These are phyloP conservation scores for Stigmatopora nigra DNA, from an alignment of 2,113 vertebrate genomes.

Conservation along the genomic window DNA sequence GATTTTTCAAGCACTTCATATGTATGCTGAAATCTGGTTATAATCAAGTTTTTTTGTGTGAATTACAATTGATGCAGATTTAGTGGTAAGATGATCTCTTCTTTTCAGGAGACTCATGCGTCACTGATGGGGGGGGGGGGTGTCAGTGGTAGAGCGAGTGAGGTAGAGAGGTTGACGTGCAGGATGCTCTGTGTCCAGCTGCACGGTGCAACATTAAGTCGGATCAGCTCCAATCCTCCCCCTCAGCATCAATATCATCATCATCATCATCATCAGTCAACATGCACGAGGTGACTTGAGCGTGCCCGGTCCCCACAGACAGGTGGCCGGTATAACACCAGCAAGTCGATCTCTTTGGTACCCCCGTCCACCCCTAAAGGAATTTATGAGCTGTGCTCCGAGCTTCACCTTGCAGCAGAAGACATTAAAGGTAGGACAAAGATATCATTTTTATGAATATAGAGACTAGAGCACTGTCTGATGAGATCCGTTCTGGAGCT, in stretches of 20 bases:
- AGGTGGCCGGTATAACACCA: conserved; percentile 1
- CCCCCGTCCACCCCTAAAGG: background rate
- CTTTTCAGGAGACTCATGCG: background rate
- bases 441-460: background rate
- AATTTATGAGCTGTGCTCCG: conserved; percentile 35
- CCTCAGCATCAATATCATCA: background rate
- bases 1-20: too few relatives aligned
- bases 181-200: conserved; percentile 18
- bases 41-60: too few relatives aligned
- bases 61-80: background rate
- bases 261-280: conserved; percentile 5
- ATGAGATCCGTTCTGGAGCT: background rate
- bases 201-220: conserved; percentile 4
- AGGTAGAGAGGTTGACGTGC: conserved; percentile 22
- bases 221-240: conserved; percentile 11
- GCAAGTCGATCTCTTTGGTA: background rate
- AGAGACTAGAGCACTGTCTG: background rate
- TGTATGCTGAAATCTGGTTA: too few relatives aligned
- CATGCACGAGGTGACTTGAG: conserved; percentile 29
- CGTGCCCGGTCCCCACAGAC: conserved; percentile 30
- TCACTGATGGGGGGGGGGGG: conserved; percentile 11
- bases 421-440: conserved; percentile 42
- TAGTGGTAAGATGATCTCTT: background rate
- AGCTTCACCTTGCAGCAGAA: conserved; percentile 54
- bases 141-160: conserved; percentile 3